These are phyloP conservation scores for Passerculus sandwichensis DNA, from an alignment of 2,797 vertebrate species.

Conservation along the genomic window DNA sequence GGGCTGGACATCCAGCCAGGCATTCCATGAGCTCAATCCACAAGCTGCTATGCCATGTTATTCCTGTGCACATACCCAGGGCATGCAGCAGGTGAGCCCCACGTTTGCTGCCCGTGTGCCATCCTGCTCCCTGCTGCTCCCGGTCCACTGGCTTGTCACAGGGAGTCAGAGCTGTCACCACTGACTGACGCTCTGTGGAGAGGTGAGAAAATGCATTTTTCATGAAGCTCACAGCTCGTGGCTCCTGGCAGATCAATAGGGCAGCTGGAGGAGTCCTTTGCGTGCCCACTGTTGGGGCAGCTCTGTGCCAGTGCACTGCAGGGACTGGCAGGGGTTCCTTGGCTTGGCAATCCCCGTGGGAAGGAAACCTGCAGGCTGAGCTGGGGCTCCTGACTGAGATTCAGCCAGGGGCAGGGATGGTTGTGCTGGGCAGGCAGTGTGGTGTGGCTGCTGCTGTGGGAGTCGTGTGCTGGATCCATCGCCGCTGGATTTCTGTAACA, in stretches of 20 bases:
- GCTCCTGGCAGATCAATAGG: fast-evolving
- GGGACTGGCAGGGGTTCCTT: fast-evolving
- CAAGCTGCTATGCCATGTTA: fast-evolving
- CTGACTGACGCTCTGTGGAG: fast-evolving
- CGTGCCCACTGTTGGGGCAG: fast-evolving
- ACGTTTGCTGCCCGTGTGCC: fast-evolving
- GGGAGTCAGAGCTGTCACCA: not conserved
- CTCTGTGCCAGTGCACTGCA: not conserved
- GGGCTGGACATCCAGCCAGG: not conserved
- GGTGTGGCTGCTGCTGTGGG: not conserved
- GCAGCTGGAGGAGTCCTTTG: not conserved
- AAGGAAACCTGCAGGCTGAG: not conserved
- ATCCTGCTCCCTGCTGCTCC: not conserved
- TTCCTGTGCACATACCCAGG: not conserved
- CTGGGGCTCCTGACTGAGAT: not conserved
- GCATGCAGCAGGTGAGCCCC: fast-evolving
- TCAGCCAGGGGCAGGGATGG: fast-evolving
- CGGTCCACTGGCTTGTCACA: fast-evolving
- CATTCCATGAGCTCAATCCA: not conserved
- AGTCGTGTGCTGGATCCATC: not conserved
- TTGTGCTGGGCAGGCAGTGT: fast-evolving
- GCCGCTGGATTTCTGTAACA: fast-evolving
- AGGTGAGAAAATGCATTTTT: slow-evolving; percentile 29
- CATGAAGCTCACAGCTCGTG: not conserved
- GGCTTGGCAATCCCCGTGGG: fast-evolving